phyloP scores from a whole-genome alignment of 1,140 invertebrate genomes.

The Parasteatoda tepidariorum region DNA sequence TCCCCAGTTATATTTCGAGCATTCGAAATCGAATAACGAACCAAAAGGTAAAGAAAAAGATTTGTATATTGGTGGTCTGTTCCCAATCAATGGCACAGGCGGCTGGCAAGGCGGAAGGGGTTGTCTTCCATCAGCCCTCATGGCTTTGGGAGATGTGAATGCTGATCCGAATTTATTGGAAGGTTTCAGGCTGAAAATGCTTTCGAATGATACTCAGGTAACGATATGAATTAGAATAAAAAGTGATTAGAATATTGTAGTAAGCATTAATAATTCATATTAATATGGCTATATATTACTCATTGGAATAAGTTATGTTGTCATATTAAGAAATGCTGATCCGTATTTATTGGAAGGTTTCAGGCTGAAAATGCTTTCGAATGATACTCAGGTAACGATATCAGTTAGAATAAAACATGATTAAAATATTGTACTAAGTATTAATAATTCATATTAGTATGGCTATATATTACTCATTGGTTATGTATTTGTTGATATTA shows the following conservation, averaged over 20 bases:
- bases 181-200: slow-evolving; percentile 89
- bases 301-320: no score
- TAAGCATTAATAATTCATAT: no score
- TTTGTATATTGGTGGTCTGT: slow-evolving; percentile 96
- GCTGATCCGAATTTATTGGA: slow-evolving; percentile 86
- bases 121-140: slow-evolving; percentile 92
- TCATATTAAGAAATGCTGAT: no score
- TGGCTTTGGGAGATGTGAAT: slow-evolving; percentile 97
- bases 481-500: no score
- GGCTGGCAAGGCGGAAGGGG: slow-evolving; percentile 95
- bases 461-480: no score
- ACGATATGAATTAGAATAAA: no score
- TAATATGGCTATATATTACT: no score
- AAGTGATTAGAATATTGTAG: no score
- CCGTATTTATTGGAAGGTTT: slow-evolving; percentile 92
- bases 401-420: no score
- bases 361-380: slow-evolving; percentile 89
- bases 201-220: slow-evolving; percentile 98
- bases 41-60: slow-evolving; percentile 73
- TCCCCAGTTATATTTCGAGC: background rate
- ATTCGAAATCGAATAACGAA: background rate
- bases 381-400: slow-evolving; percentile 98
- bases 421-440: no score
- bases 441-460: no score
- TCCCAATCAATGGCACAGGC: slow-evolving; percentile 93